phyloP scores from a whole-genome alignment of 2,113 vertebrate species.

The Mobula hypostoma region DNA sequence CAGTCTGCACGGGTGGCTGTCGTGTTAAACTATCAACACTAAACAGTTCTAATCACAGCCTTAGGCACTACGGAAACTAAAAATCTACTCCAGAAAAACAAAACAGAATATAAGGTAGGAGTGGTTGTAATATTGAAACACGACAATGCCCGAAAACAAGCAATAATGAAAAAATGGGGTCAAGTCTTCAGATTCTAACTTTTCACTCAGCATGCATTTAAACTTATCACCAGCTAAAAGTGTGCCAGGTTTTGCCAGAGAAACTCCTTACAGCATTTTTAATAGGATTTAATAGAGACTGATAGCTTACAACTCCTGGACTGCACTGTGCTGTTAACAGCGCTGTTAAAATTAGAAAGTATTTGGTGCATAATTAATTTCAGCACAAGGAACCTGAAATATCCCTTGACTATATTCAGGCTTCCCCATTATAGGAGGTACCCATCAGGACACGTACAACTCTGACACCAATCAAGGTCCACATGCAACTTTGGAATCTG shows the following conservation, averaged over 20 bases:
- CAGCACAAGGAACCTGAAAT: not conserved
- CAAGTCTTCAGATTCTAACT: not conserved
- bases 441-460: not conserved
- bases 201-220: not conserved
- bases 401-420: not conserved
- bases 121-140: not conserved
- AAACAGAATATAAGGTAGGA: not conserved
- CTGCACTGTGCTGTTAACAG: not conserved
- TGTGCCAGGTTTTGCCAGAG: not conserved
- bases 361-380: slow-evolving; percentile 8
- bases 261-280: slow-evolving; percentile 10
- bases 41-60: not conserved
- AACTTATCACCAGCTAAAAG: not conserved
- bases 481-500: not conserved
- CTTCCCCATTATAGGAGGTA: not conserved
- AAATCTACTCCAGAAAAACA: not conserved
- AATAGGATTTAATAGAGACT: not conserved
- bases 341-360: not conserved
- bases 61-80: not conserved
- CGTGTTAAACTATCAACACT: not conserved
- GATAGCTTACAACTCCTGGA: not conserved
- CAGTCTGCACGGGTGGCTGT: not conserved
- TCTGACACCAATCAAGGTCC: not conserved
- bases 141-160: not conserved
- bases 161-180: no score